phyloP scores from a whole-genome alignment of 2,888 invertebrate genomes.

The Pristionchus japonicus region DNA sequence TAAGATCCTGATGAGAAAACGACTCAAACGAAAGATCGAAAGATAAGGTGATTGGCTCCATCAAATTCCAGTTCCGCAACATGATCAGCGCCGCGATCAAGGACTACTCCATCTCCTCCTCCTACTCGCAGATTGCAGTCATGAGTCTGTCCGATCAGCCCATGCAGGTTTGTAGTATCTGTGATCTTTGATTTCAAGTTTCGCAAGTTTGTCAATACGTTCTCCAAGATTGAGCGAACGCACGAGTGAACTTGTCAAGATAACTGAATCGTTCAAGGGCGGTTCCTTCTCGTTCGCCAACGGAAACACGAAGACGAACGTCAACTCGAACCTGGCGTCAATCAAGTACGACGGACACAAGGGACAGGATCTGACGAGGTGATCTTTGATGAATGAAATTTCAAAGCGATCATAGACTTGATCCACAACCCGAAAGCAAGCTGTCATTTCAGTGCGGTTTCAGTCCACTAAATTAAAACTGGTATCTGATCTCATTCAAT shows the following conservation, averaged over 20 bases:
- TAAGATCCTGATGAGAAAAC: too few relatives aligned
- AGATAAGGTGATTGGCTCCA: neutral
- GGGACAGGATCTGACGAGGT: constrained; percentile 34
- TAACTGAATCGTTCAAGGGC: too few relatives aligned
- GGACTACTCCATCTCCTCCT: neutral
- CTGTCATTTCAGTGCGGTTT: too few relatives aligned
- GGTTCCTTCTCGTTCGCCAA: constrained; percentile 33
- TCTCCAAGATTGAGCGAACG: neutral
- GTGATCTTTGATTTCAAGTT: too few relatives aligned
- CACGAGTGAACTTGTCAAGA: neutral
- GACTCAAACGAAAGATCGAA: neutral
- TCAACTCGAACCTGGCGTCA: neutral
- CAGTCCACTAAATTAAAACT: too few relatives aligned
- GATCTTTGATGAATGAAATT: too few relatives aligned
- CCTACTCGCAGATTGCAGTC: constrained; percentile 28
- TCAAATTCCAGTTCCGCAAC: constrained; percentile 33
- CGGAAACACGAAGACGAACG: constrained; percentile 4
- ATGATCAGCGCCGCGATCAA: neutral
- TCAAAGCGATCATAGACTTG: too few relatives aligned
- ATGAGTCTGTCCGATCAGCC: constrained; percentile 37
- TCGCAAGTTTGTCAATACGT: too few relatives aligned
- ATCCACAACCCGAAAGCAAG: too few relatives aligned
- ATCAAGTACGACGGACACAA: constrained; percentile 21
- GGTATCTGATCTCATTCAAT: too few relatives aligned
- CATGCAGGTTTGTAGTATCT: neutral